Percentiles rank a stretch among this genome's conserved stretches.
These are phyloP conservation scores for Phrynocephalus guinanensis DNA, from an alignment of 2,797 vertebrate genomes.

Conservation along the genomic window DNA sequence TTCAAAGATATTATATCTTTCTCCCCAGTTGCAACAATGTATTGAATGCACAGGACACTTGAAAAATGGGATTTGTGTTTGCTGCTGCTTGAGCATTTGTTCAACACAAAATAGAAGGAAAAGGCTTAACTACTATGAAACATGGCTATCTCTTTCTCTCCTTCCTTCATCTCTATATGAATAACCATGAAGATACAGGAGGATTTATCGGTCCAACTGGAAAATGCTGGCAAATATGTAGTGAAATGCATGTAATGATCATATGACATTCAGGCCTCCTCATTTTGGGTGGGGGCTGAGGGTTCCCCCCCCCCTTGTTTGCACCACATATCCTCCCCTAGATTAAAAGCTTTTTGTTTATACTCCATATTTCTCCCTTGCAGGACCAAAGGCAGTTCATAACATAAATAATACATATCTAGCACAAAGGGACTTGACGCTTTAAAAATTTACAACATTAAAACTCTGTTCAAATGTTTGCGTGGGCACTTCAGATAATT, in stretches of 20 bases:
- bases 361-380: too few relatives aligned
- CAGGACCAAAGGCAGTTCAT: neutral
- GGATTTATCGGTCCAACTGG: neutral
- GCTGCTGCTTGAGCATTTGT: conserved; percentile 19
- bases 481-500: too few relatives aligned
- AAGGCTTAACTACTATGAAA: conserved; percentile 12
- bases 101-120: conserved; percentile 49
- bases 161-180: conserved; percentile 32
- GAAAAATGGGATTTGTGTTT: conserved; percentile 54
- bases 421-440: neutral
- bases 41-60: conserved; percentile 44
- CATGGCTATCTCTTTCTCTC: neutral
- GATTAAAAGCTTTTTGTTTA: too few relatives aligned
- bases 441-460: neutral
- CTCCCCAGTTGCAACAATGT: conserved; percentile 27
- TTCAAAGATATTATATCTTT: conserved; percentile 41
- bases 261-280: neutral
- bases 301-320: too few relatives aligned
- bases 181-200: conserved; percentile 2
- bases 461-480: too few relatives aligned
- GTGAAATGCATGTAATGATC: neutral
- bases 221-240: neutral
- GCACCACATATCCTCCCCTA: too few relatives aligned
- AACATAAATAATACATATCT: neutral
- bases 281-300: too few relatives aligned